Percentiles rank a stretch among this genome's conserved stretches.
These are phyloP conservation scores for Eueremaeus valkanovi DNA, from an alignment of 2,888 invertebrate genomes.

Conservation along the genomic window DNA sequence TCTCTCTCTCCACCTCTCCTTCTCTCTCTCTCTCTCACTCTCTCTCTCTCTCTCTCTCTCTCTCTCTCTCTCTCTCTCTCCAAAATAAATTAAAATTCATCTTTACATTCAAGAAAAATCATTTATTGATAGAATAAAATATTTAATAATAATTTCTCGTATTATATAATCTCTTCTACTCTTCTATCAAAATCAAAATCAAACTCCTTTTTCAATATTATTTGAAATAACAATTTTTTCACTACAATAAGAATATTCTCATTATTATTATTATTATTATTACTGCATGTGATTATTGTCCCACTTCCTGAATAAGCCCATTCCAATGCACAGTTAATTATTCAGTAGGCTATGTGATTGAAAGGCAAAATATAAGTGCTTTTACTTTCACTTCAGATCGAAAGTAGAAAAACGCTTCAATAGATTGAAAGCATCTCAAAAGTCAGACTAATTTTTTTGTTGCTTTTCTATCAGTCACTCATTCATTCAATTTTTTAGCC, in stretches of 20 bases:
- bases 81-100: too few species aligned
- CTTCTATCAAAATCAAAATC: too few species aligned
- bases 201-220: not conserved
- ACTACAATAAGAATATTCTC: not conserved
- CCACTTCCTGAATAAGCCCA: constrained; percentile 3
- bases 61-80: too few species aligned
- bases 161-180: too few species aligned
- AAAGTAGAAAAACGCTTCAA: constrained; percentile 4
- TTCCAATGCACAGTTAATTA: not conserved
- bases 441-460: not conserved
- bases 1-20: too few species aligned
- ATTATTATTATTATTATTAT: not conserved
- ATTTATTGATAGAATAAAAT: too few species aligned
- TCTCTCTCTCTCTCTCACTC: too few species aligned
- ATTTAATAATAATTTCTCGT: too few species aligned
- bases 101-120: too few species aligned
- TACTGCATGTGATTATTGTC: not conserved
- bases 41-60: too few species aligned
- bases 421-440: not conserved
- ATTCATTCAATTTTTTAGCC: not conserved
- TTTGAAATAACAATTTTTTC: not conserved
- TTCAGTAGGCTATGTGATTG: not conserved
- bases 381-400: not conserved
- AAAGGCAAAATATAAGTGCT: not conserved
- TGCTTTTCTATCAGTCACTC: not conserved